Conservation (phyloP, 37 sponge, comb jelly and placozoan genomes). For the Lycopodina hypogea region DNA sequence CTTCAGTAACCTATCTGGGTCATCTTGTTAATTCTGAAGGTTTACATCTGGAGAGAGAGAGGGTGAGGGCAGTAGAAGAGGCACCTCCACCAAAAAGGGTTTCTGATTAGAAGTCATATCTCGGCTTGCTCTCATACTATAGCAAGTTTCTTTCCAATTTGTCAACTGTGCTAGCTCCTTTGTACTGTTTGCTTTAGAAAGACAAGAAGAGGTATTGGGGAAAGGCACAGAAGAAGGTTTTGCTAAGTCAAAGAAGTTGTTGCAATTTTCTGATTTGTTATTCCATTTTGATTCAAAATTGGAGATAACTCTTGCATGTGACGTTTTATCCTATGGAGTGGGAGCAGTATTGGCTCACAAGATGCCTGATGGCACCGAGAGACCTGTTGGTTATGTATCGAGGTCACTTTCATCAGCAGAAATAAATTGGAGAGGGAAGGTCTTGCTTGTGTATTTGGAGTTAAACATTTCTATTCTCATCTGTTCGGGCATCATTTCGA, state of each 20-base stretch:
- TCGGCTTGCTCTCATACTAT: conserved; percentile 20
- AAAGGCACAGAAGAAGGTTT: conserved; percentile 6
- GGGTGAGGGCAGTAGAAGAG: background rate
- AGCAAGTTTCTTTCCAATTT: conserved; percentile 21
- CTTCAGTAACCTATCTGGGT: background rate
- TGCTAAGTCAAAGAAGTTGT: conserved; percentile 21
- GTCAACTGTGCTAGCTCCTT: conserved; percentile 1
- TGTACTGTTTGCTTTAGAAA: background rate
- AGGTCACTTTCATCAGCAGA: background rate
- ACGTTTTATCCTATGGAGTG: conserved; percentile 7
- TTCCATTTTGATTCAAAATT: conserved; percentile 12
- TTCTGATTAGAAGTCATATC: conserved; percentile 7
- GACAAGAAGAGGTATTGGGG: conserved; percentile 8
- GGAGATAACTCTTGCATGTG: background rate
- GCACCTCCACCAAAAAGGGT: conserved; percentile 11
- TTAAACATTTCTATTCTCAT: conserved; percentile 7
- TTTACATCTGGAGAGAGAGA: background rate
- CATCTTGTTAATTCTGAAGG: conserved; percentile 10
- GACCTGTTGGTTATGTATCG: conserved; percentile 17
- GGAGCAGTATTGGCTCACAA: conserved; percentile 13
- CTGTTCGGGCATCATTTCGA: conserved; percentile 19
- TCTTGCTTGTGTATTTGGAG: conserved; percentile 13
- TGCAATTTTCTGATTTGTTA: conserved; percentile 7
- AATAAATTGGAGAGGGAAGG: conserved; percentile 21
- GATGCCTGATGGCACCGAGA: conserved; percentile 5